Conservation (phyloP, 2,113 vertebrate species). For the Heterotilapia buettikoferi region DNA sequence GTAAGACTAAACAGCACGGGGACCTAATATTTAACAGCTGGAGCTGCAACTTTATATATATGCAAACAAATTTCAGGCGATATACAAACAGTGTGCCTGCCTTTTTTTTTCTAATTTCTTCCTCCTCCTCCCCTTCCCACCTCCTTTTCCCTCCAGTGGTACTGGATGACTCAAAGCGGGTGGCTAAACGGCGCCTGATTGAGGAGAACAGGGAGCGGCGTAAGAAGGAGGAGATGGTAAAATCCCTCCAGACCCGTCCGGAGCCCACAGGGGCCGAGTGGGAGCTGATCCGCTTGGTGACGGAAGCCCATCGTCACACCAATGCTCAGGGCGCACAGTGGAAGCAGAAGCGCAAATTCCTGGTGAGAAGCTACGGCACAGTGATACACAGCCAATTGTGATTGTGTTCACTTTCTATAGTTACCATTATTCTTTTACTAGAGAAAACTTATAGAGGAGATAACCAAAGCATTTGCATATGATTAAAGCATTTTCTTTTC, state of each 20-base stretch:
- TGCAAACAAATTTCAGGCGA: neutral
- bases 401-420: neutral
- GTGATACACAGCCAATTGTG: neutral
- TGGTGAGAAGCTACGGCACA: conserved; percentile 71
- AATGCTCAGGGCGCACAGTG: conserved; percentile 97
- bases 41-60: neutral
- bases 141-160: conserved; percentile 76
- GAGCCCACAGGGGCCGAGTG: conserved; percentile 90
- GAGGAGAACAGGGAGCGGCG: conserved; percentile 95
- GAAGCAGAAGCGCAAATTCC: conserved; percentile 98
- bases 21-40: neutral
- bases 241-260: conserved; percentile 87
- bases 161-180: conserved; percentile 92
- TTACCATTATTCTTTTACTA: accelerated
- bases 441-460: accelerated
- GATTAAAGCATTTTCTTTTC: neutral
- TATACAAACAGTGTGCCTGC: accelerated
- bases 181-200: conserved; percentile 94
- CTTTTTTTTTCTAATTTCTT: neutral
- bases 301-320: conserved; percentile 93
- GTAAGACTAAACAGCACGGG: accelerated
- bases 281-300: conserved; percentile 93
- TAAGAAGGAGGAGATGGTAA: conserved; percentile 94
- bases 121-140: neutral
- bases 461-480: neutral